A percentile compares a stretch with the other conserved stretches of the same genome.
Evolutionary conservation across 2,888 invertebrate species (phyloP).

Genomic region (Lithosia quadra): DNA sequence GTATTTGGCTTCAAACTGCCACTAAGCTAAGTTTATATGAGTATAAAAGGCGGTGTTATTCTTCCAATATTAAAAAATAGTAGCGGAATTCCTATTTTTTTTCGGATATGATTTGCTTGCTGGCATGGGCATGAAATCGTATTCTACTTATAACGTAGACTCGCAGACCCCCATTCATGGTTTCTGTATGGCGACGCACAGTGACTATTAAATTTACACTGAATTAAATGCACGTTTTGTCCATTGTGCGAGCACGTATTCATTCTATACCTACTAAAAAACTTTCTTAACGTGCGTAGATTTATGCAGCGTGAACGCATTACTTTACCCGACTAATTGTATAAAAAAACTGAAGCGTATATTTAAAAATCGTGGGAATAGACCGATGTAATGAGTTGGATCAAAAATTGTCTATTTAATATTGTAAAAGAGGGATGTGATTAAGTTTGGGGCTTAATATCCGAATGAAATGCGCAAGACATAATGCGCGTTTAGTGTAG

Average conservation of each 20-base stretch:
- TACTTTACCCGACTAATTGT: slow-evolving; percentile 79
- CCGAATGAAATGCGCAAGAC: slow-evolving; percentile 80
- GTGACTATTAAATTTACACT: slow-evolving; percentile 53
- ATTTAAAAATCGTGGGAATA: slow-evolving; percentile 81
- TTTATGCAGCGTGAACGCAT: slow-evolving; percentile 86
- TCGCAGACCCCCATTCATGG: slow-evolving; percentile 20
- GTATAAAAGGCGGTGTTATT: not conserved
- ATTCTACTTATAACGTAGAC: not conserved
- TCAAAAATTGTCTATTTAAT: slow-evolving; percentile 76
- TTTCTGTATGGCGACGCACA: slow-evolving; percentile 29
- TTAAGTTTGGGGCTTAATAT: slow-evolving; percentile 83
- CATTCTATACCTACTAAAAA: slow-evolving; percentile 69
- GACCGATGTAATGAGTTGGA: slow-evolving; percentile 77
- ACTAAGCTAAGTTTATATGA: not conserved
- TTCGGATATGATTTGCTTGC: not conserved
- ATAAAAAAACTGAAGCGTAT: slow-evolving; percentile 66
- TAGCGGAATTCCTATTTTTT: not conserved
- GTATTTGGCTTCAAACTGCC: not conserved
- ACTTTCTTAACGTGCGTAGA: slow-evolving; percentile 59
- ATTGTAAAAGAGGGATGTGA: slow-evolving; percentile 76
- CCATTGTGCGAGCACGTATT: slow-evolving; percentile 64
- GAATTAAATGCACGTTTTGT: slow-evolving; percentile 70
- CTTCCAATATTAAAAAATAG: not conserved
- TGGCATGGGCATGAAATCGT: not conserved
- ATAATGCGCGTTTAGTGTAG: slow-evolving; percentile 75